Base-by-base conservation (phyloP, 53 echinoderm and acorn worm genomes). In the Temnopleurus reevesii region DNA sequence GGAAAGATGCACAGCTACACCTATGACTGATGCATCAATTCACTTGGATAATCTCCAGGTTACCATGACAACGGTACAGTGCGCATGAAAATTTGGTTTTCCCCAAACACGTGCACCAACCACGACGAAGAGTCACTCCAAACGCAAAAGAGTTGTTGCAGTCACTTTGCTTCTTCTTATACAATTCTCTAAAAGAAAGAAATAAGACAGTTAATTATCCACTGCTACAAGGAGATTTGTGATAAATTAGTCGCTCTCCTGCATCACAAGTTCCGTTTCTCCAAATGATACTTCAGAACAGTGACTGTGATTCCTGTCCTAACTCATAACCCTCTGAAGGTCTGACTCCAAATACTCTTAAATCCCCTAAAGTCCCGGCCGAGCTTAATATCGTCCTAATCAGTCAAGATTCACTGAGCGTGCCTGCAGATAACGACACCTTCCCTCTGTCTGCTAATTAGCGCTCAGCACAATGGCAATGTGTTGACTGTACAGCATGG, bases 21-120 rank as follows among this genome's bases (percentile, higher is more conserved):
- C 86, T 4, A 86, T 63, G 61, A 25, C 23, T 38, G 41, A 60
- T 79, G 46, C 12, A 79, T 12, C 47, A 13, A 2, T 28, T 27
- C 79, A 79, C 12, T 49, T 79, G 79, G 79, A 46, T 34, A 15
- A 7, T 79, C 17, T 79, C 79, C 79, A 79, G 79, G 79, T 79
- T 49, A 29, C 49, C 79, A 79, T 49, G 79, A 13, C 49, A 30
- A 79, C 27, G 29, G 3, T 21, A 15, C 28, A 79, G 79, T 47
- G 30, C 79, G 29, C 15, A 27, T 47, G 49, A 79, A 79, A 79
- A 27, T 79, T 27, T 18, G 49, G 28, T 29, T 49, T 79, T 79
- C 28, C 30, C 17, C 29, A 27, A 46, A 79, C 79, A 47, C 30
- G 17, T 79, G 79, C 28, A 49, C 23, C 41, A 18, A 63, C 63